Base-by-base conservation (phyloP, 2,888 invertebrate genomes). In the Sacculina carcini region DNA sequence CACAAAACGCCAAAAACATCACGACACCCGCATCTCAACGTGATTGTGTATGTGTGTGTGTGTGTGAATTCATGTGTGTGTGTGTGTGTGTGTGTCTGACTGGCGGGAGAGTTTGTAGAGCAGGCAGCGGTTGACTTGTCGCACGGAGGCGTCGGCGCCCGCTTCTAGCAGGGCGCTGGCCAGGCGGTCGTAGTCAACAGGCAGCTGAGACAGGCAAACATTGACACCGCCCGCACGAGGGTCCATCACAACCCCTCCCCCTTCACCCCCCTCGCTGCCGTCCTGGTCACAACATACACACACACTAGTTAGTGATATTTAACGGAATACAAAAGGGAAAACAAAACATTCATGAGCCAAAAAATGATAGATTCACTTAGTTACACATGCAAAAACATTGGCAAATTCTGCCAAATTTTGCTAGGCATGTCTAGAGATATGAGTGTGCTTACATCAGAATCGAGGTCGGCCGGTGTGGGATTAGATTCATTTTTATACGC, bases 161-260 rank as follows among this genome's bases (percentile, higher is more conserved):
- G 52, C 40, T 2, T 65, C 61, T 3, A 69, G 63, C 40, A 83
- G 61, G 58, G 73, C 65, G 2, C 65, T 62, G 0, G 72, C 71
- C 5, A 85, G 64, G 42, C 67, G 61, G 26, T 64, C 61, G 0
- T 76, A 71, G 57, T 78, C 73, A 32, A 82, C 75, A 9, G 73
- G 71, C 50, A 86, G 65, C 57, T 76, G 73, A 0, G 78, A 73
- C 56, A 86, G 71, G 46, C 70, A 68, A 4, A 82, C 82, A 65
- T 82, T 71, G 1, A 84, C 78, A 51, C 73, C 71, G 0, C 85
- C 86, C 2, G 85, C 85, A 46, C 85, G 70, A 0, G 84, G 84
- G 70, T 86, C 86, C 21, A 77, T 61, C 9, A 56, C 57, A 19
- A 48, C 56, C 53, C 52, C 40, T 10, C 53, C 51, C 6, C 19